phyloP scores from a whole-genome alignment of 1,140 invertebrate genomes.

The Dolichoris vasculosae region DNA sequence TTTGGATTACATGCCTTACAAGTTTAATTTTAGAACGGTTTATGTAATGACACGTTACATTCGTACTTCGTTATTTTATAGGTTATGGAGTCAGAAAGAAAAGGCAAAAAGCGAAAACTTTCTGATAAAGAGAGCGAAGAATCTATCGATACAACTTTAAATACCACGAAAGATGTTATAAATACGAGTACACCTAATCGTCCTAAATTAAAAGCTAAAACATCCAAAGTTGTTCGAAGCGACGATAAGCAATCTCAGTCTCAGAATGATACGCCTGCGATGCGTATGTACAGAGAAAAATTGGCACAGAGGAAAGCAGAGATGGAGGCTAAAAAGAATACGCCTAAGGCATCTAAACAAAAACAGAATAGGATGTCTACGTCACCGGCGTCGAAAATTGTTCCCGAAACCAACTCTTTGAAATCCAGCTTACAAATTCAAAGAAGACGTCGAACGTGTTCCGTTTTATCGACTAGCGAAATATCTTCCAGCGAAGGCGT shows the following conservation, averaged over 20 bases:
- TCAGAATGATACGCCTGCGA: constrained; percentile 46
- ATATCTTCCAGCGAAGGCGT: constrained; percentile 3
- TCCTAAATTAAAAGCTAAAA: constrained; percentile 50
- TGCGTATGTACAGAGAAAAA: constrained; percentile 51
- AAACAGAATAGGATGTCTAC: not conserved
- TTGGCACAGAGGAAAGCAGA: constrained; percentile 43
- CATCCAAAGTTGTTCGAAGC: not conserved
- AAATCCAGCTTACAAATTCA: not conserved
- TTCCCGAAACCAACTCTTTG: not conserved
- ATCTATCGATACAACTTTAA: not conserved
- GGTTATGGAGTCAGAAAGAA: constrained; percentile 9
- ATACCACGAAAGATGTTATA: constrained; percentile 32
- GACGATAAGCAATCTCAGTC: not conserved
- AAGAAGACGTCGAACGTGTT: not conserved
- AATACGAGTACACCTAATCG: constrained; percentile 42
- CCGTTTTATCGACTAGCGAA: constrained; percentile 1
- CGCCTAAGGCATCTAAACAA: constrained; percentile 15
- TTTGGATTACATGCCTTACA: not conserved
- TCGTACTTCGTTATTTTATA: constrained; percentile 21
- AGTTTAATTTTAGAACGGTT: not conserved
- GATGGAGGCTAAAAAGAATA: constrained; percentile 35
- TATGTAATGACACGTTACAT: not conserved
- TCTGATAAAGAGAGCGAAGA: constrained; percentile 19
- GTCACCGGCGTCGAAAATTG: not conserved
- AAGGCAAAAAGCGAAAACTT: constrained; percentile 40